Evolutionary conservation across 2,888 invertebrate species (phyloP), one percentile per base, ranked within the genome.

Genomic region (Amphipoea oculea): DNA sequence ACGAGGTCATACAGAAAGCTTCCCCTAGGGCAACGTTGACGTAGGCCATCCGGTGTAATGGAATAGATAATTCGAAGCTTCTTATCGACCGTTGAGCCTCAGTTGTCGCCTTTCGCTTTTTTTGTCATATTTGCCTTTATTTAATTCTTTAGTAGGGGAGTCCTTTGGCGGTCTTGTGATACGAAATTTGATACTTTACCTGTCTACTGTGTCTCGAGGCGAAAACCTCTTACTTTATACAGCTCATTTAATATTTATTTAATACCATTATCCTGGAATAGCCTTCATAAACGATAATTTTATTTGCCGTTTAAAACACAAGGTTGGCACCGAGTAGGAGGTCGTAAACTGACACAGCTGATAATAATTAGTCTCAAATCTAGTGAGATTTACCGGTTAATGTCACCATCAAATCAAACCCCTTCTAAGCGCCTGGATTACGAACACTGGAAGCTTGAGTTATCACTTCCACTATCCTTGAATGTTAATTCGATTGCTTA

Each of bases 41-140:
- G 85, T 79, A 85, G 81, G 83, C 83, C 83, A 82, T 88, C 82
- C 83, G 81, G 66, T 85, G 87, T 89, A 92, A 92, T 93, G 90
- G 92, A 92, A 92, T 91, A 91, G 90, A 89, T 92, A 90, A 91
- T 90, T 89, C 83, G 79, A 88, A 87, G 89, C 88, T 89, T 87
- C 82, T 85, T 90, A 89, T 91, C 87, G 88, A 86, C 81, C 67
- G 66, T 66, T 76, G 77, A 80, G 83, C 74, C 69, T 67, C 72
- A 70, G 69, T 78, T 82, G 86, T 87, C 76, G 67, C 72, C 73
- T 66, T 71, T 78, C 57, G 67, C 63, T 63, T 67, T 74, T 80
- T 82, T 72, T 80, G 78, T 69, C 70, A 79, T 65, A 73, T 66
- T 66, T 67, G 54, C 42, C 29, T 67, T 65, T 40, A n/a, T 72